Evolutionary conservation across 2,888 invertebrate species (phyloP).

Genomic region (Pelosia muscerda): DNA sequence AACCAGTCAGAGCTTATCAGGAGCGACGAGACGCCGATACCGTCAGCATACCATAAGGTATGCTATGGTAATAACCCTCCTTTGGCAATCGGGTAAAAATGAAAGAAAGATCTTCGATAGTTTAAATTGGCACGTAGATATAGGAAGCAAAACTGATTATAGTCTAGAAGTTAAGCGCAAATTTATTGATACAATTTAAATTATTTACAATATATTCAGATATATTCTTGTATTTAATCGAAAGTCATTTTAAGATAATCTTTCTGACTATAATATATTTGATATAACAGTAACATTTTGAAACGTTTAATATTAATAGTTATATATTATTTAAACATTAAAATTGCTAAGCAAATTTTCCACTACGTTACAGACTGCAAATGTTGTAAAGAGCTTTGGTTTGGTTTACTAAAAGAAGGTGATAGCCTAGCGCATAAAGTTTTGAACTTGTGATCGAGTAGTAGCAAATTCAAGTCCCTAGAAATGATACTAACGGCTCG

Average conservation of each 20-base stretch:
- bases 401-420: no score
- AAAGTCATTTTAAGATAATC: background rate
- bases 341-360: background rate
- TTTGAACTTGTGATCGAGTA: background rate
- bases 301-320: background rate
- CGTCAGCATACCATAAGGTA: conserved; percentile 58
- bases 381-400: no score
- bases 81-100: background rate
- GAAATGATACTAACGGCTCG: background rate
- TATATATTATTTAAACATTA: background rate
- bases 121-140: background rate
- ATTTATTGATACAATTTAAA: background rate
- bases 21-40: conserved; percentile 53
- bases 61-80: background rate
- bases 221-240: conserved; percentile 1
- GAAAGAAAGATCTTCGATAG: background rate
- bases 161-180: conserved; percentile 1
- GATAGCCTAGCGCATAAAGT: no score
- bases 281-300: background rate
- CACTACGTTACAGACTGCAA: no score
- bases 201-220: background rate
- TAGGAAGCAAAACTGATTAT: background rate
- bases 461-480: background rate
- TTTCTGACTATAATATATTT: background rate
- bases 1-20: conserved; percentile 86